Conservation (phyloP, 2,888 invertebrate genomes). For the Holacanthella duospinosa region DNA sequence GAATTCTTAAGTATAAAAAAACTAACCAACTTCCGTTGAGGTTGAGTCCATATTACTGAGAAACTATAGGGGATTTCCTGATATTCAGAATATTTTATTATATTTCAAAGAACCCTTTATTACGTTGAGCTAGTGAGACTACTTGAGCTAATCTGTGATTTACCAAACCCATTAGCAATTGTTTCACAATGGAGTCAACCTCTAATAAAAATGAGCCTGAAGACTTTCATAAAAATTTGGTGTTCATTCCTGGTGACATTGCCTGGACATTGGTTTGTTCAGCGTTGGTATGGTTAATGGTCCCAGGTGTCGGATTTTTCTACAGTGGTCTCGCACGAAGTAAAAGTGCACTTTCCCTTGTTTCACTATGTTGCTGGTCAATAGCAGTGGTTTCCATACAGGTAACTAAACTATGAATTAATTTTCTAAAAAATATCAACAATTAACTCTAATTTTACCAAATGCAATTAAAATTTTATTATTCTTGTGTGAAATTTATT, state of each 20-base stretch:
- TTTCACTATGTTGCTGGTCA: conserved; percentile 27
- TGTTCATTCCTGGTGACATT: conserved; percentile 22
- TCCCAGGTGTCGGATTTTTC: conserved; percentile 32
- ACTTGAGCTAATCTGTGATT: too few relatives aligned
- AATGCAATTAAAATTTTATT: not conserved
- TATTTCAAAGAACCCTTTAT: too few relatives aligned
- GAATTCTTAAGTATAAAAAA: too few relatives aligned
- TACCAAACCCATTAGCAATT: too few relatives aligned
- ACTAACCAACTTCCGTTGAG: too few relatives aligned
- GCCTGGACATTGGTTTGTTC: conserved; percentile 26
- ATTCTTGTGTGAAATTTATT: too few relatives aligned
- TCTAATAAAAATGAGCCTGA: not conserved
- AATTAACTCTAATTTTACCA: not conserved
- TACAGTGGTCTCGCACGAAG: conserved; percentile 31
- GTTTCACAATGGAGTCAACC: too few relatives aligned
- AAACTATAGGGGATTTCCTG: too few relatives aligned
- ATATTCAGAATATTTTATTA: too few relatives aligned
- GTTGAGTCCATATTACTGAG: too few relatives aligned
- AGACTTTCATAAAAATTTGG: too few relatives aligned
- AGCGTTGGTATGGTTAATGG: conserved; percentile 31
- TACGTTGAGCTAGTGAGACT: too few relatives aligned
- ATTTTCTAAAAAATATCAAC: not conserved
- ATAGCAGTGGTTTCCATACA: conserved; percentile 34
- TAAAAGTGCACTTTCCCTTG: conserved; percentile 24
- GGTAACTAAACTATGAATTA: conserved; percentile 21